Base-by-base conservation (phyloP, 2,888 invertebrate species). In the Desoria tigrina region DNA sequence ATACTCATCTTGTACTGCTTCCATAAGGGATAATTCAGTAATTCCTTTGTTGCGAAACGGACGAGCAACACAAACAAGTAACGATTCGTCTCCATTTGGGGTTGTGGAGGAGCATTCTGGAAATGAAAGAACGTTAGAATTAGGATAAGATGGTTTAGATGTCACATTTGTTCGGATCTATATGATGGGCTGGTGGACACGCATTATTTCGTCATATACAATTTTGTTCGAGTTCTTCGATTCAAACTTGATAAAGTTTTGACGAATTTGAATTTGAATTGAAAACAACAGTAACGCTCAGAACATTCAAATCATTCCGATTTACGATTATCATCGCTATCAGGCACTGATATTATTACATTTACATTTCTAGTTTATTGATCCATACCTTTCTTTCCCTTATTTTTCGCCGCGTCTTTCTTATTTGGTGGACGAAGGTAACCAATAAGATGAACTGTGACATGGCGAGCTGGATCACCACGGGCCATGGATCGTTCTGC, bases 1-100 rank as follows among this genome's bases (percentile, higher is more conserved):
- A 80, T 94, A 95, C 80, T 94, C 94, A 77, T 93, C 87, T 75
- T 88, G 87, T 65, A 85, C 86, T 7, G 87, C 85, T 77, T 88
- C 88, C 64, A 88, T 79, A 51, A 88, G 79, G 9, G 84, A 83
- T 61, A 86, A 81, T 75, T 86, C 85, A 37, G 87, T 86, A 56
- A 90, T 85, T 60, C 88, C 84, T 63, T 86, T 85, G 56, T 90
- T 89, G 77, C 88, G 85, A 76, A 88, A 81, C 27, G 90, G 82
- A 78, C 87, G 85, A 26, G 88, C 90, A 79, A 92, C 78, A 28
- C 80, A 80, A 21, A 81, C 79, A 53, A 81, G 68, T 63, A 77
- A 67, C 50, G 72, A 66, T 61, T 77, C 77, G 66, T 75, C 75
- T 42, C 67, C 69, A 27, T 63, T 54, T 37, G 71, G 65, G 32